Evolutionary conservation across 2,797 vertebrate species (phyloP).

Genomic region (Sardinella longiceps): DNA sequence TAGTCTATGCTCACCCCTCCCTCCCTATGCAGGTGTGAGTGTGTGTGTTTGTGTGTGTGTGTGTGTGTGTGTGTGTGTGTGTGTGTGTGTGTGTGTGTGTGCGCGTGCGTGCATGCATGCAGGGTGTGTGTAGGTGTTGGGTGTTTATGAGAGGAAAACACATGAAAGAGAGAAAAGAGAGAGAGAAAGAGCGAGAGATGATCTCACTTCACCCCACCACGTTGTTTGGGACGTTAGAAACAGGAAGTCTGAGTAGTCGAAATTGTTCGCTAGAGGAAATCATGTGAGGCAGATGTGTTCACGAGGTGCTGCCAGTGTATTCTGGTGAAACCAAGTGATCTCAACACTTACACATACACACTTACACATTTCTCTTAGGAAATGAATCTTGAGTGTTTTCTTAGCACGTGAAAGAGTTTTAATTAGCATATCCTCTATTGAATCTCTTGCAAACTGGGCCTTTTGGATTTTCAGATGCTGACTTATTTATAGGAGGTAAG

Average conservation of each 20-base stretch:
- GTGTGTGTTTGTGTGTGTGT: neutral
- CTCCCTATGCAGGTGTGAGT: neutral
- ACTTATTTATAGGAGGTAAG: slow-evolving; percentile 11
- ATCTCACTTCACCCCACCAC: neutral
- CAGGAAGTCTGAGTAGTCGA: slow-evolving; percentile 17
- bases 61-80: neutral
- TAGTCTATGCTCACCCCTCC: neutral
- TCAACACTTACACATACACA: neutral
- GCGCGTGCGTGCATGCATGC: neutral
- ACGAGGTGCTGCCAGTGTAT: neutral
- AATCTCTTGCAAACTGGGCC: neutral
- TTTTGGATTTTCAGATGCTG: slow-evolving; percentile 13
- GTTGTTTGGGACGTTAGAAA: slow-evolving; percentile 13
- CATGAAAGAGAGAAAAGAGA: slow-evolving; percentile 34
- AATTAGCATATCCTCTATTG: neutral
- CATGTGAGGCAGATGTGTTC: slow-evolving; percentile 16
- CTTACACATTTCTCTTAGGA: neutral
- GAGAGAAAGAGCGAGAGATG: slow-evolving; percentile 41
- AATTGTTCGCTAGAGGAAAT: slow-evolving; percentile 5
- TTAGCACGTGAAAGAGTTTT: neutral
- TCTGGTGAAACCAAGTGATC: neutral
- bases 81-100: slow-evolving; percentile 2
- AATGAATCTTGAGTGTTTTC: neutral
- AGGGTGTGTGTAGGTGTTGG: neutral
- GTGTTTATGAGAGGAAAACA: neutral